Evolutionary conservation across 2,888 invertebrate species (phyloP), one percentile per base, ranked within the genome.

Genomic region (Poecilobothrus nobilitatus): DNA sequence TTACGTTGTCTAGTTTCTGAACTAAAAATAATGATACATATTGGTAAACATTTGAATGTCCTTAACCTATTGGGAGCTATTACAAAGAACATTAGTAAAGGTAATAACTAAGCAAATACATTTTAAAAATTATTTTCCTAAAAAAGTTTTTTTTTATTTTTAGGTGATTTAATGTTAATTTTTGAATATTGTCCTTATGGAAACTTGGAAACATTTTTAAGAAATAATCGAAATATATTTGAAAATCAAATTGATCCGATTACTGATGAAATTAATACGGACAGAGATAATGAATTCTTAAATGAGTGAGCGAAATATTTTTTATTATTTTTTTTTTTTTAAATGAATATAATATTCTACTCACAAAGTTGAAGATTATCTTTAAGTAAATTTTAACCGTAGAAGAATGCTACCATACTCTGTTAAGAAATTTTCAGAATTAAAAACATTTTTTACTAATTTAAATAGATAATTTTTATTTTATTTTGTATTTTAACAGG

Each of bases 1-100:
- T 89, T 94, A 71, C 90, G 89, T 79, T 92, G 95, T 0, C 82
- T 96, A 66, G 89, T 92, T 44, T 91, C 92, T 0, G 95, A 95
- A 80, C 83, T 95, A 61, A 95, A 95, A 83, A 94, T 96, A 71
- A 91, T 96, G 89, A 90, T 92, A 10, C 94, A 95, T 81, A 84
- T 95, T 70, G 95, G 95, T 0, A 90, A 91, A 76, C 95, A 95
- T 80, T 82, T 95, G 53, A 95, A 96, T 78, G 93, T 96, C 62
- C 92, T 95, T 7, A 95, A 95, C 81, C 84, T 95, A 67, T 85
- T 95, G 10, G 96, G 95, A 67, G 95, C 95, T 44, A 92, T 92
- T 75, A 95, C 95, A 0, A 91, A 90, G 78, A 89, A 92, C 78
- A 89, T 94, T 69, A 86, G 86, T 8, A 92, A 92, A 86, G 87